Evolutionary conservation across 2,888 invertebrate genomes (phyloP).

Genomic region (Punctoribates punctum): DNA sequence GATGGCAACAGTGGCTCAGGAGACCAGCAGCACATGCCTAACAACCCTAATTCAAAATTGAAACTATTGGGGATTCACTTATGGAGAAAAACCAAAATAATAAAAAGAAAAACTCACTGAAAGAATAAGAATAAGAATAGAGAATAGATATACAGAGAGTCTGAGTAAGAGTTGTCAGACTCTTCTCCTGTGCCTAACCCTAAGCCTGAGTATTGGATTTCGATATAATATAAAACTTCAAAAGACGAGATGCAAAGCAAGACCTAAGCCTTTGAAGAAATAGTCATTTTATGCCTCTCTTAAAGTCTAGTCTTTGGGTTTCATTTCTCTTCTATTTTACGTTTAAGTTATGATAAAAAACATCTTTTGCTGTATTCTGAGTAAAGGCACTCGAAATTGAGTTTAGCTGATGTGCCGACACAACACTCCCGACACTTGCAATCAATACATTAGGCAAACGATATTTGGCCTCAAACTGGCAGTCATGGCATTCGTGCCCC

Average conservation of each 20-base stretch:
- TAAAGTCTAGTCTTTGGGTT: not conserved
- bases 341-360: conserved; percentile 24
- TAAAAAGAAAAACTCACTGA: not conserved
- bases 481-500: not conserved
- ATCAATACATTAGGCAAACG: conserved; percentile 33
- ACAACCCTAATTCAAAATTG: conserved; percentile 19
- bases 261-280: conserved; percentile 1
- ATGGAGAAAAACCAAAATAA: not conserved
- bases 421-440: not conserved
- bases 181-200: not conserved
- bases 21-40: not conserved
- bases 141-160: conserved; percentile 6
- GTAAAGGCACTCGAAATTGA: conserved; percentile 5
- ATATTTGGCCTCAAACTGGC: conserved; percentile 26
- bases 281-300: not conserved
- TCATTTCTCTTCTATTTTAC: conserved; percentile 12
- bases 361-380: conserved; percentile 14
- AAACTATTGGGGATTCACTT: conserved; percentile 23
- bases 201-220: conserved; percentile 15
- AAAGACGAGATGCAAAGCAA: conserved; percentile 22
- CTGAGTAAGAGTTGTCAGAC: not conserved
- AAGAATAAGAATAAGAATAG: not conserved
- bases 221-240: conserved; percentile 5
- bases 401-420: not conserved
- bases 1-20: not conserved